Percentiles rank a stretch among this genome's conserved stretches.
Conservation (phyloP, 1,140 invertebrate species). For the Calliphora vicina region DNA sequence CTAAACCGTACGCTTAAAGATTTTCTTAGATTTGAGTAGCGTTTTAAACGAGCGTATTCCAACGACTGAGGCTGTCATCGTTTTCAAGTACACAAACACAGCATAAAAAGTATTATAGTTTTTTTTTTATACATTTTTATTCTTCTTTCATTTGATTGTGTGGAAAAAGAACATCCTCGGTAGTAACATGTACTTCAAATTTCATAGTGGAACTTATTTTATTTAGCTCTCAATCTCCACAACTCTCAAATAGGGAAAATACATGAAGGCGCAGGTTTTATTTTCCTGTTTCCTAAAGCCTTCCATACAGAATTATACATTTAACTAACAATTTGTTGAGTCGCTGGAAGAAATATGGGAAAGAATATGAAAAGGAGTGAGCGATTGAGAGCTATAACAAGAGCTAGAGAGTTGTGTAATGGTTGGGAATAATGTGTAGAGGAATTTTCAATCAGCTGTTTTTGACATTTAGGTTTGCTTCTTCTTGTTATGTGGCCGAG, state of each 20-base stretch:
- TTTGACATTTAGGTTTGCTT: slow-evolving; percentile 2
- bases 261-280: background rate
- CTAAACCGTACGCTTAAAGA: background rate
- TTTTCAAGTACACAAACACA: slow-evolving; percentile 28
- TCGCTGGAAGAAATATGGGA: background rate
- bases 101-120: background rate
- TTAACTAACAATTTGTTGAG: background rate
- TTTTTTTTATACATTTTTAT: background rate
- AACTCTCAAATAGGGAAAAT: background rate
- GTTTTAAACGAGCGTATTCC: slow-evolving; percentile 25
- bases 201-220: background rate
- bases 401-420: background rate
- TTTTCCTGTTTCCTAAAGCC: background rate
- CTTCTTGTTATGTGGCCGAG: background rate
- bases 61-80: slow-evolving; percentile 25
- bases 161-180: background rate
- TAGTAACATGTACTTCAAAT: background rate
- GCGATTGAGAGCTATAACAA: background rate
- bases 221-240: background rate
- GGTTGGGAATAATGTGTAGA: no score
- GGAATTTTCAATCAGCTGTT: slow-evolving; percentile 25
- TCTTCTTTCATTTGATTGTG: background rate
- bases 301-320: background rate
- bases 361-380: background rate
- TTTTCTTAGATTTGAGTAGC: slow-evolving; percentile 4